These are phyloP conservation scores for Polydrusus cervinus DNA, from an alignment of 2,888 invertebrate species.

Conservation along the genomic window DNA sequence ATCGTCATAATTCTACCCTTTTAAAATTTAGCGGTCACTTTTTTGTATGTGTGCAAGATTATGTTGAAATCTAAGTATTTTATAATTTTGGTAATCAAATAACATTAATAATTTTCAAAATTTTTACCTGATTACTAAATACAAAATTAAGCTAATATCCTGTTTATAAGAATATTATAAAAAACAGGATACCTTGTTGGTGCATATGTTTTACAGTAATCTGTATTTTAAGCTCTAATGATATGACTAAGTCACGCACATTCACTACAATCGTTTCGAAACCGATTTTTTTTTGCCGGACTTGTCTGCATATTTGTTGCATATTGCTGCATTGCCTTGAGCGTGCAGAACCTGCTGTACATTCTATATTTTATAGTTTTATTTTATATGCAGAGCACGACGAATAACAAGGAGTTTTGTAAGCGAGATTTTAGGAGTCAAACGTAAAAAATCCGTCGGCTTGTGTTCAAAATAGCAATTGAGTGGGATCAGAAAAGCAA, in stretches of 20 bases:
- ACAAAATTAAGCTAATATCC: not conserved
- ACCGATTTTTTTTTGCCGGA: constrained; percentile 12
- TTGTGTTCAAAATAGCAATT: too few species aligned
- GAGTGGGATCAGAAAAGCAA: too few species aligned
- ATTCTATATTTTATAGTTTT: constrained; percentile 11
- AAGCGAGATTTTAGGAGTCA: not conserved
- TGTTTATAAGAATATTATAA: not conserved
- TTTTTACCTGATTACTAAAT: not conserved
- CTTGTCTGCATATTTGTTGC: not conserved
- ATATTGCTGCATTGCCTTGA: constrained; percentile 16
- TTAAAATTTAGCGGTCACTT: too few species aligned
- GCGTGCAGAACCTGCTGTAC: constrained; percentile 17
- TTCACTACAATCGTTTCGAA: constrained; percentile 17
- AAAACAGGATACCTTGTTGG: not conserved
- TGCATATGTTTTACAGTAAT: constrained; percentile 1
- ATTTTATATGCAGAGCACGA: not conserved
- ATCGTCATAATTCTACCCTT: too few species aligned
- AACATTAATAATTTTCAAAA: too few species aligned
- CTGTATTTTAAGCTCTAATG: not conserved
- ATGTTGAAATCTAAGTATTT: too few species aligned
- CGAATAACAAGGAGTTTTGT: not conserved
- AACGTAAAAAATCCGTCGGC: too few species aligned
- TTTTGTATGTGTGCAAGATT: too few species aligned
- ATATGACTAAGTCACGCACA: constrained; percentile 9
- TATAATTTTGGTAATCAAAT: too few species aligned